phyloP scores from a whole-genome alignment of 2,113 vertebrate species.

The Mirounga angustirostris region DNA sequence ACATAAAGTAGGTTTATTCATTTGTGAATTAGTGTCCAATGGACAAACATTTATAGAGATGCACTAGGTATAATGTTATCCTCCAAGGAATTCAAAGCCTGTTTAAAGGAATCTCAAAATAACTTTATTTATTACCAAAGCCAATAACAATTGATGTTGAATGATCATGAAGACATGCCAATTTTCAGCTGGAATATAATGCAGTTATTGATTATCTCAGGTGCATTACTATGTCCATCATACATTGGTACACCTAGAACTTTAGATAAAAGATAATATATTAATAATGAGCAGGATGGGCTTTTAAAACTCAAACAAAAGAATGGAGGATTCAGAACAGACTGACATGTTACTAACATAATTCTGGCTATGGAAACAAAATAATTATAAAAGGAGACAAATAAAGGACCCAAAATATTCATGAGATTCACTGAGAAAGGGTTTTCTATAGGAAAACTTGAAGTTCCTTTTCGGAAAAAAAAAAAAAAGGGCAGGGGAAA shows the following conservation, averaged over 20 bases:
- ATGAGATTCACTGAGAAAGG: not conserved
- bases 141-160: not conserved
- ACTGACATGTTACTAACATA: not conserved
- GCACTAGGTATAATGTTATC: not conserved
- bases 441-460: not conserved
- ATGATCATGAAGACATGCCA: not conserved
- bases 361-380: not conserved
- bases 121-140: slow-evolving; percentile 15
- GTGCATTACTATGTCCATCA: not conserved
- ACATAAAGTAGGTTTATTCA: not conserved
- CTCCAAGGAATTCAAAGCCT: not conserved
- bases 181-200: not conserved
- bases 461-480: not conserved
- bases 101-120: not conserved
- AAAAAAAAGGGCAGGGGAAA: not conserved
- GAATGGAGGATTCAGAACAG: not conserved
- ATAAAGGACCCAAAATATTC: not conserved
- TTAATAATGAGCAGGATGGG: not conserved
- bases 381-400: not conserved
- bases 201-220: not conserved
- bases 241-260: not conserved
- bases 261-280: not conserved
- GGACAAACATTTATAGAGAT: not conserved
- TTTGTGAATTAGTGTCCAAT: not conserved
- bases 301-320: not conserved